Conservation (phyloP, 2,113 vertebrate species). For the Gadus macrocephalus region DNA sequence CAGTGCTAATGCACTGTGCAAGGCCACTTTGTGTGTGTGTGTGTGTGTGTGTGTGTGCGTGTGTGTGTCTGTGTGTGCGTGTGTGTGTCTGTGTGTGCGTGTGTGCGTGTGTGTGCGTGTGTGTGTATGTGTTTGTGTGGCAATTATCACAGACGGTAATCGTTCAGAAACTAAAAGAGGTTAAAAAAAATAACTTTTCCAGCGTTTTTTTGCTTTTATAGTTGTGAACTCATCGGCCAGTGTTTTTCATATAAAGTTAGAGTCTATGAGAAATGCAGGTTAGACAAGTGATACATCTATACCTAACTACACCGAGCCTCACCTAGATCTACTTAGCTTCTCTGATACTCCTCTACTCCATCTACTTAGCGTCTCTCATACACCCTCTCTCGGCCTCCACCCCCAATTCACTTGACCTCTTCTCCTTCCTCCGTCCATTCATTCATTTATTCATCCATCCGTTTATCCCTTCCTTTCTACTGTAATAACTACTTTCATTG, state of each 20-base stretch:
- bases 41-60: not conserved
- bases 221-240: not conserved
- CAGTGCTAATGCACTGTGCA: slow-evolving; percentile 42
- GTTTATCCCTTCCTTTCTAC: slow-evolving; percentile 16
- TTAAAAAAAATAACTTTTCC: not conserved
- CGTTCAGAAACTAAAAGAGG: slow-evolving; percentile 8
- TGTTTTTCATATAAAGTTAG: not conserved
- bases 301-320: no score
- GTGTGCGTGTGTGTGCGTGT: slow-evolving; percentile 1
- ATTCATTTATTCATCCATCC: slow-evolving; percentile 15
- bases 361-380: not conserved
- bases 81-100: slow-evolving; percentile 20
- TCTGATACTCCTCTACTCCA: not conserved
- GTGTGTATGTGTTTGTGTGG: slow-evolving; percentile 3
- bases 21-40: slow-evolving; percentile 40
- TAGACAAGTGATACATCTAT: no score
- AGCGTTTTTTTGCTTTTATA: not conserved
- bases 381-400: not conserved
- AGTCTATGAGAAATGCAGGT: no score
- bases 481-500: slow-evolving; percentile 39
- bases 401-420: not conserved
- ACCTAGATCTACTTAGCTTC: no score
- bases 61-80: slow-evolving; percentile 10
- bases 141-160: slow-evolving; percentile 21
- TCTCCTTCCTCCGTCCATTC: not conserved